These are phyloP conservation scores for Spodoptera litura DNA, from an alignment of 1,140 invertebrate genomes.

Conservation along the genomic window DNA sequence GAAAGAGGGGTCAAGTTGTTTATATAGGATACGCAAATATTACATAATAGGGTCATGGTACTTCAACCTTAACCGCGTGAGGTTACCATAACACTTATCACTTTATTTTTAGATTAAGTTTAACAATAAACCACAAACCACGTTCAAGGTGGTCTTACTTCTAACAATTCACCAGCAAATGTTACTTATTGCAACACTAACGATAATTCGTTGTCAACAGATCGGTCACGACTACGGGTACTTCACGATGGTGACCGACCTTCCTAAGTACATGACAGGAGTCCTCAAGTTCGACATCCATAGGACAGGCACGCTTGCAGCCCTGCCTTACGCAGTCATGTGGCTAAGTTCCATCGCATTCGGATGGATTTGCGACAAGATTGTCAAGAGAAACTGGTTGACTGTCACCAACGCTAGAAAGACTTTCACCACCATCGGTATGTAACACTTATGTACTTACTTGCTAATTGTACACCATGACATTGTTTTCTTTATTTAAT, in stretches of 20 bases:
- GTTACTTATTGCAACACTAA: neutral
- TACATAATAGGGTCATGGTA: no score
- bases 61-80: no score
- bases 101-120: no score
- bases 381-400: conserved; percentile 85
- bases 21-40: no score
- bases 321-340: conserved; percentile 88
- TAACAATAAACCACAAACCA: no score
- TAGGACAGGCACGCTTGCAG: conserved; percentile 87
- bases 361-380: conserved; percentile 87
- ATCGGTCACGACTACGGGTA: conserved; percentile 94
- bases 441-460: conserved; percentile 54
- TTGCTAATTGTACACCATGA: conserved; percentile 40
- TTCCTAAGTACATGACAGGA: conserved; percentile 94
- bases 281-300: conserved; percentile 93
- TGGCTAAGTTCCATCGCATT: conserved; percentile 87
- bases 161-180: neutral
- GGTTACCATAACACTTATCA: no score
- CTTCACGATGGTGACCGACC: conserved; percentile 93
- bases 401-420: conserved; percentile 88
- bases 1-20: no score
- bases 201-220: conserved; percentile 61
- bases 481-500: conserved; percentile 26
- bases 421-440: conserved; percentile 88
- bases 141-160: no score